phyloP scores from a whole-genome alignment of 2,888 invertebrate species.

The Ypsolopha scabrella region DNA sequence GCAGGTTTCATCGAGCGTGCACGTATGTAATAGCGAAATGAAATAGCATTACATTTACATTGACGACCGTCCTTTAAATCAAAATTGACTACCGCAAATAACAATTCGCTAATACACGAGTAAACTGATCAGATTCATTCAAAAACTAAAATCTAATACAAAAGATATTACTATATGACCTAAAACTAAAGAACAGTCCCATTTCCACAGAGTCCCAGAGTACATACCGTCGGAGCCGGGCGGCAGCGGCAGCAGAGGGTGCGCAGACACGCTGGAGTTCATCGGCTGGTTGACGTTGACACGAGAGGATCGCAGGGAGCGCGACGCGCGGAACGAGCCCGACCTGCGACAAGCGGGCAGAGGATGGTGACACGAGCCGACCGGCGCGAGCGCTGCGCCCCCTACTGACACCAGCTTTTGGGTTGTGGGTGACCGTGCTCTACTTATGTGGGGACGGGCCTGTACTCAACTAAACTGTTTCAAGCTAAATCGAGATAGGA shows the following conservation, averaged over 20 bases:
- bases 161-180: neutral
- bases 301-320: slow-evolving; percentile 83
- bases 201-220: neutral
- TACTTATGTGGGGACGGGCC: slow-evolving; percentile 24
- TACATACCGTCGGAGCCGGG: slow-evolving; percentile 73
- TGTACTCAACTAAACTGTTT: neutral
- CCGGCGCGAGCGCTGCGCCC: too few species aligned
- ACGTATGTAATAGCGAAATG: too few species aligned
- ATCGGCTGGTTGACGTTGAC: slow-evolving; percentile 81
- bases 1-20: too few species aligned
- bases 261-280: slow-evolving; percentile 92
- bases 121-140: too few species aligned
- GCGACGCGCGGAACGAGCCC: slow-evolving; percentile 92
- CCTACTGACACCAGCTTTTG: too few species aligned
- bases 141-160: neutral
- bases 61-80: too few species aligned
- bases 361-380: slow-evolving; percentile 46
- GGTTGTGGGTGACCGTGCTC: slow-evolving; percentile 1
- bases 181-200: neutral
- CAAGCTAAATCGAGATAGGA: too few species aligned
- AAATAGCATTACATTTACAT: too few species aligned
- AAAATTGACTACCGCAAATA: too few species aligned
- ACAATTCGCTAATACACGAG: too few species aligned
- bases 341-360: slow-evolving; percentile 81
- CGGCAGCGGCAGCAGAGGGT: slow-evolving; percentile 93